A percentile compares a stretch with the other conserved stretches of the same genome.
These are phyloP conservation scores for Cebus imitator DNA, from an alignment of 2,113 vertebrate species.

Conservation along the genomic window DNA sequence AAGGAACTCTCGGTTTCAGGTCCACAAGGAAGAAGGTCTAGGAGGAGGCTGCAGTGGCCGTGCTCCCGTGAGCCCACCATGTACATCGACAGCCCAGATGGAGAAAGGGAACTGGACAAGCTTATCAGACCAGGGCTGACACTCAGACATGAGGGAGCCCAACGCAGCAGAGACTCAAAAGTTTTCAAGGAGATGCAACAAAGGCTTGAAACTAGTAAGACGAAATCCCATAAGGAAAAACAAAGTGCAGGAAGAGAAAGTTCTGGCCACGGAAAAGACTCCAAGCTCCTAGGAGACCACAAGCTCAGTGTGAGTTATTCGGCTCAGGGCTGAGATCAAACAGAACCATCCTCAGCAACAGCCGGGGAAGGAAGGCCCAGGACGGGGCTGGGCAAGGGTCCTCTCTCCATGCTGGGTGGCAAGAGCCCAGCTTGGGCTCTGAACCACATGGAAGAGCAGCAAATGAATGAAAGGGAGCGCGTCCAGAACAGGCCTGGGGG, in stretches of 20 bases:
- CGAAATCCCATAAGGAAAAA: not conserved
- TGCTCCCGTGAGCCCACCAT: accelerated
- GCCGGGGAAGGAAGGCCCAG: no score
- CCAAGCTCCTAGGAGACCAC: not conserved
- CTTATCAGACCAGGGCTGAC: not conserved
- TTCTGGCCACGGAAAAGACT: not conserved
- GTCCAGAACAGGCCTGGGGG: accelerated
- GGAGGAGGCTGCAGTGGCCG: accelerated
- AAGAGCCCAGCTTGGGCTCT: not conserved
- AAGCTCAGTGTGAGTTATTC: not conserved
- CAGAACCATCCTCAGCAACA: not conserved
- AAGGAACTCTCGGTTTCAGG: no score
- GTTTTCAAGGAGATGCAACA: not conserved
- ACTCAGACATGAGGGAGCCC: not conserved
- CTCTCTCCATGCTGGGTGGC: no score
- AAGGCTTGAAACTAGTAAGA: not conserved
- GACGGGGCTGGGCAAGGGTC: not conserved
- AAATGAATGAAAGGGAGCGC: accelerated
- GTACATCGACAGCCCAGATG: accelerated
- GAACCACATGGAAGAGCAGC: not conserved
- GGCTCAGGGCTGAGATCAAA: not conserved
- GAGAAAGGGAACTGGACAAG: not conserved
- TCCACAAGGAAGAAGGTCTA: not conserved
- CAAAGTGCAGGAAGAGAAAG: not conserved
- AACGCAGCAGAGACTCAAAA: not conserved